Percentiles rank a stretch among this genome's conserved stretches.
Conservation (phyloP, 1,140 invertebrate species). For the Grapholita molesta region DNA sequence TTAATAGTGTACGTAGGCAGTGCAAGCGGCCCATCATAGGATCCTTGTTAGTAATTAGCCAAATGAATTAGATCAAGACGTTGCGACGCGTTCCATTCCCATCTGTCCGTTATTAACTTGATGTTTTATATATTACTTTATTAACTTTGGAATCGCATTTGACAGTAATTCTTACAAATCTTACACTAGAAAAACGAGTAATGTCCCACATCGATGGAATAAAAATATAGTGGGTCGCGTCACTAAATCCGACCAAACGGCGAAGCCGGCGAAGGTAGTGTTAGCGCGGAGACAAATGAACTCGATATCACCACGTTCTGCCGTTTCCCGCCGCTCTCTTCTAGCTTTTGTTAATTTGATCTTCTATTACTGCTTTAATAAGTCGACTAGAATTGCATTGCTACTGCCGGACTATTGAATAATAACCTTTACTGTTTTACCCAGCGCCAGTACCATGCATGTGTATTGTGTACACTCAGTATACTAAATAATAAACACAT, state of each 20-base stretch:
- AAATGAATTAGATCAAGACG: too few relatives aligned
- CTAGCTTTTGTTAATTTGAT: slow-evolving; percentile 14
- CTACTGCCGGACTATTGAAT: not conserved
- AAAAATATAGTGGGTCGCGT: not conserved
- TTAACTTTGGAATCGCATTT: not conserved
- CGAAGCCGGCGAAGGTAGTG: slow-evolving; percentile 53
- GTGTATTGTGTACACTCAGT: too few relatives aligned
- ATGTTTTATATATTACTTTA: not conserved
- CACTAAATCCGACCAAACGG: slow-evolving; percentile 23
- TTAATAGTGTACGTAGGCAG: too few relatives aligned
- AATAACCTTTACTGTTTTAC: not conserved
- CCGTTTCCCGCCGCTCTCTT: slow-evolving; percentile 34
- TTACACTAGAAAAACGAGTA: not conserved
- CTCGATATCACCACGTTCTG: slow-evolving; percentile 48
- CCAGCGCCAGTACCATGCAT: too few relatives aligned
- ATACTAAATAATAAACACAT: too few relatives aligned
- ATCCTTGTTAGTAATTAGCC: too few relatives aligned
- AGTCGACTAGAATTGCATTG: not conserved
- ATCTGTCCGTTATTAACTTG: too few relatives aligned
- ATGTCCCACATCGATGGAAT: not conserved
- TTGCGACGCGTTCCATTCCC: too few relatives aligned
- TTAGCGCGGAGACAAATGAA: slow-evolving; percentile 62
- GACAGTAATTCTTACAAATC: not conserved
- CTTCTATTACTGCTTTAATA: not conserved
- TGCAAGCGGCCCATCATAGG: too few relatives aligned